Evolutionary conservation across 2,113 vertebrate species (phyloP), one percentile per base, ranked within the genome.

Genomic region (Anoplopoma fimbria): DNA sequence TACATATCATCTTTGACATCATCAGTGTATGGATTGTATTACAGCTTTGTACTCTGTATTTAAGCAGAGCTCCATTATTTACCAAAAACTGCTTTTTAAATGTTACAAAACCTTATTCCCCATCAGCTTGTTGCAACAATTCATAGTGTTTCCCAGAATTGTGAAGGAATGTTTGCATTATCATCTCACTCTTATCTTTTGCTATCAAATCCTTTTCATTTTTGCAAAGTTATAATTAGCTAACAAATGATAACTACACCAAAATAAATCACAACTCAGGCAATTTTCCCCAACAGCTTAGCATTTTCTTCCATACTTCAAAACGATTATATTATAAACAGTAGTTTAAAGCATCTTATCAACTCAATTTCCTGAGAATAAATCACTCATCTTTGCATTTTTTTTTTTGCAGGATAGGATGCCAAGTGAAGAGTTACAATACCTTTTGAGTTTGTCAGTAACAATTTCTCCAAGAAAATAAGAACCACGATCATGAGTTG

Each of bases 381-480:
- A 73, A 53, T 38, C 9, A 9, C 9, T 60, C 6, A 13, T 77
- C 9, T 36, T 1, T 31, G 15, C 51, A 67, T 1, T n/a, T n/a
- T n/a, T n/a, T n/a, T n/a, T n/a, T n/a, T n/a, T 29, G 0, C 0
- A 63, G 3, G 10, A 69, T 25, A 8, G 49, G 14, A 33, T 17
- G 0, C 38, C 3, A 45, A 34, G 27, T 57, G 9, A 42, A 29
- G 27, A 57, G 10, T 72, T 38, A 89, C 67, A 36, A 17, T 92
- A 95, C 95, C 94, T 94, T 95, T 94, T 63, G 89, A 86, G 36
- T 84, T 58, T 34, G 82, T 77, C 60, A 84, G 4, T 27, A 80
- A 69, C 15, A 85, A 40, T 40, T 69, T 89, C 67, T 82, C 84
- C 38, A 90, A 51, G 34, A 93, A 61, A 61, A 94, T 36, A 14